Evolutionary conservation across 2,113 vertebrate species (phyloP).

Genomic region (Myxocyprinus asiaticus): DNA sequence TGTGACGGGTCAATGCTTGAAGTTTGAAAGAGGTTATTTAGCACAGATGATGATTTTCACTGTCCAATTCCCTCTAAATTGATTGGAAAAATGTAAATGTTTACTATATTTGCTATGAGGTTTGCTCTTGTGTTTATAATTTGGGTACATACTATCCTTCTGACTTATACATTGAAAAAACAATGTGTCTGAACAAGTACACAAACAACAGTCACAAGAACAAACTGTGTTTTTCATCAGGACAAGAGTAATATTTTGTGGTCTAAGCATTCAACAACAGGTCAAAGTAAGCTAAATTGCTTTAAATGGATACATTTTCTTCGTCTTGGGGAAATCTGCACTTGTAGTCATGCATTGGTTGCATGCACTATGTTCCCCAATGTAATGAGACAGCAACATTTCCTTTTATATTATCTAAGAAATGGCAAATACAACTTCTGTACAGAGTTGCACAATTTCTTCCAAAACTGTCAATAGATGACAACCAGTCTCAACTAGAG

Average conservation of each 20-base stretch:
- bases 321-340: neutral
- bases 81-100: slow-evolving; percentile 42
- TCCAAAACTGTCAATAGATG: too few species aligned
- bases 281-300: neutral
- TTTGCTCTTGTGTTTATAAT: slow-evolving; percentile 44
- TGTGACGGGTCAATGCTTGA: neutral
- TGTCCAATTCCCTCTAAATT: neutral
- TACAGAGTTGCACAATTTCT: too few species aligned
- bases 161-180: slow-evolving; percentile 4
- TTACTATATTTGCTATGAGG: slow-evolving; percentile 30
- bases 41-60: neutral
- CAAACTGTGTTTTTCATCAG: too few species aligned
- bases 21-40: slow-evolving; percentile 10
- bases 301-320: neutral
- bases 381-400: too few species aligned
- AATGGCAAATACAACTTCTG: too few species aligned
- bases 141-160: slow-evolving; percentile 24
- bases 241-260: too few species aligned
- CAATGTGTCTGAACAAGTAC: slow-evolving; percentile 19
- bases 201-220: neutral
- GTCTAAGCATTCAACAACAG: neutral
- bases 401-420: too few species aligned
- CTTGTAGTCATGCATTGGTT: neutral
- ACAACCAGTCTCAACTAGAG: too few species aligned
- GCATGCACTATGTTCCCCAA: too few species aligned